Evolutionary conservation across 1,140 invertebrate species (phyloP), one percentile per base, ranked within the genome.

Genomic region (Cylas formicarius): DNA sequence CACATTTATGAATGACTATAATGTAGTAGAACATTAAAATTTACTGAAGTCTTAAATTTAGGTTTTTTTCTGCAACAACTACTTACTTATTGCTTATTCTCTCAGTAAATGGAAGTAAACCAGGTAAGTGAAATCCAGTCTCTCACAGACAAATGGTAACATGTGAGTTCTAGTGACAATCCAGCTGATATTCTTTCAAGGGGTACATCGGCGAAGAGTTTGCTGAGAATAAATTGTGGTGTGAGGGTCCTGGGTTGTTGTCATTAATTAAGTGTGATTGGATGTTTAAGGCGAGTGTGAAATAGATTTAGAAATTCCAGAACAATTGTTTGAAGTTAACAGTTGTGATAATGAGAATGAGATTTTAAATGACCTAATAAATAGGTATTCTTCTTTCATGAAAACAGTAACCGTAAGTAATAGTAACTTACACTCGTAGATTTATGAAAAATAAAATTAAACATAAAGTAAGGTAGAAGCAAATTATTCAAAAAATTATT

Each of bases 11-110:
- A 2, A 13, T 3, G 42, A 50, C 10, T 50, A 45, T 23, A 38
- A 24, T 8, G 13, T 22, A 26, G 24, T 24, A 38, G 24, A 33
- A 38, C 21, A 14, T 38, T 33, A 24, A 17, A 10, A 38, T 5
- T 11, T 38, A 27, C 4, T 40, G 37, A 17, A n/a, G 29, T 28
- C 2, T 18, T 32, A 34, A 3, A 11, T 13, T 4, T 4, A 13
- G 29, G n/a, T 2, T 40, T 40, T 38, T 19, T 64, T 60, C 40
- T 67, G 65, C 63, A 60, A 55, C 0, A 61, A 69, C 35, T 66
- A 61, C 2, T 65, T 56, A 3, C 55, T 66, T 0, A 60, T 63
- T 0, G 26, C 67, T 9, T 49, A 49, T 6, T 69, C 63, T 66
- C 47, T 68, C 9, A 55, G 46, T 24, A 28, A 42, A 13, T 58